Base-by-base conservation (phyloP, 2,888 invertebrate genomes). In the Dryococelus australis region DNA sequence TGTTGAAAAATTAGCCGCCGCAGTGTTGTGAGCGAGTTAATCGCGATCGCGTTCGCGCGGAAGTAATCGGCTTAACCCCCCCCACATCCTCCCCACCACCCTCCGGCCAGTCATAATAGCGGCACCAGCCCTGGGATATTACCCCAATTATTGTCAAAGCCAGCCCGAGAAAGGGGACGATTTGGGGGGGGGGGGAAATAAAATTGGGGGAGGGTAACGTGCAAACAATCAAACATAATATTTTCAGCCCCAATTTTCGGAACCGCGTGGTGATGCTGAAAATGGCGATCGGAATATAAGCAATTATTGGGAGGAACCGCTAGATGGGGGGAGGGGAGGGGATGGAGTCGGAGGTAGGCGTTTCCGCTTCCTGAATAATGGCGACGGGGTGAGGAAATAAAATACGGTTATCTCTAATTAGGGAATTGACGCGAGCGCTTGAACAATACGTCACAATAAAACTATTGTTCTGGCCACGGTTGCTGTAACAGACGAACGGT, bases 331-430 rank as follows among this genome's bases (percentile, higher is more conserved):
- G 65, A 12, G 9, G 47, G 47, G 47, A 12, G 12, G 47, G 47
- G 47, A 12, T 47, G 47, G 47, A 16, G 47, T 13, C 1, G 10
- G 16, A 16, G 47, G 47, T 47, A 16, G 47, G n/a, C 24, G 24
- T 65, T 65, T 65, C 65, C 65, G 65, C 65, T 65, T 65, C 65
- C 65, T 65, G 65, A 65, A 65, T 65, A 65, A 65, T 65, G 65
- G 65, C 24, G 65, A 65, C 47, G 16, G 16, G 13, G 13, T 1
- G 65, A n/a, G 24, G n/a, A 65, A 65, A 65, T 65, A 65, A 65
- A 65, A 65, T 24, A 65, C 65, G 16, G 65, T 65, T 65, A 65
- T 65, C 65, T 65, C 65, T 65, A 65, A 65, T 65, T 65, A 65
- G 65, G 47, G 65, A 10, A 65, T 65, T 65, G 65, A 65, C n/a